Evolutionary conservation across 2,113 vertebrate species (phyloP).

Genomic region (Oreocharis arfaki): DNA sequence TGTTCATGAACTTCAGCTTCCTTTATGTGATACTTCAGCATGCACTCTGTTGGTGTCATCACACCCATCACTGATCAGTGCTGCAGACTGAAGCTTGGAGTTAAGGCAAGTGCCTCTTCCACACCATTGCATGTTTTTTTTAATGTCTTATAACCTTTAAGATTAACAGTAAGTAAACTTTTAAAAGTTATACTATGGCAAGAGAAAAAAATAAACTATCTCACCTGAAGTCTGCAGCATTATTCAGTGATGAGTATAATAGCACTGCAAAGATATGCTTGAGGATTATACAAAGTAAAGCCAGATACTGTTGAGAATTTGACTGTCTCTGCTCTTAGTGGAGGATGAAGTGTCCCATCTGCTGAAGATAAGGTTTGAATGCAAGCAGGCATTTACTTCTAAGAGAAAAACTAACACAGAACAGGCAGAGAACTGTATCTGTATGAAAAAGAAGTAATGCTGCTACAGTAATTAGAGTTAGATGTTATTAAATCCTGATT

Average conservation of each 20-base stretch:
- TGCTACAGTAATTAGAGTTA: background rate
- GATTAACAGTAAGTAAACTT: background rate
- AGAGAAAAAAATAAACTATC: background rate
- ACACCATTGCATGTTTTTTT: slow-evolving; percentile 37
- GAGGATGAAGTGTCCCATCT: background rate
- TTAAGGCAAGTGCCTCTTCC: slow-evolving; percentile 66
- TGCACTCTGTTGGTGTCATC: slow-evolving; percentile 60
- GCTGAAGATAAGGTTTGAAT: background rate
- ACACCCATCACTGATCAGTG: slow-evolving; percentile 61
- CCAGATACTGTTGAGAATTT: background rate
- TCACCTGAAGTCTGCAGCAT: slow-evolving; percentile 28
- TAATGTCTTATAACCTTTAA: slow-evolving; percentile 1
- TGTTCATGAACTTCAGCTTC: slow-evolving; percentile 55
- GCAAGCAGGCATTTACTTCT: background rate
- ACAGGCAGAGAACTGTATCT: background rate
- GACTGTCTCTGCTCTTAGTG: background rate
- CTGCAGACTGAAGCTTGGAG: slow-evolving; percentile 64
- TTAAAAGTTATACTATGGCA: background rate
- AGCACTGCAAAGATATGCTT: background rate
- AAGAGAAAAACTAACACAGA: background rate
- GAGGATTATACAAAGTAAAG: background rate
- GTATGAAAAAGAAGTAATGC: background rate
- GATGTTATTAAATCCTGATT: background rate
- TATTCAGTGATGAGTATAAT: slow-evolving; percentile 48
- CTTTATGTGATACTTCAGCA: slow-evolving; percentile 64